Evolutionary conservation across 2,797 vertebrate species (phyloP), one percentile per base, ranked within the genome.

Genomic region (Glyptemys insculpta): DNA sequence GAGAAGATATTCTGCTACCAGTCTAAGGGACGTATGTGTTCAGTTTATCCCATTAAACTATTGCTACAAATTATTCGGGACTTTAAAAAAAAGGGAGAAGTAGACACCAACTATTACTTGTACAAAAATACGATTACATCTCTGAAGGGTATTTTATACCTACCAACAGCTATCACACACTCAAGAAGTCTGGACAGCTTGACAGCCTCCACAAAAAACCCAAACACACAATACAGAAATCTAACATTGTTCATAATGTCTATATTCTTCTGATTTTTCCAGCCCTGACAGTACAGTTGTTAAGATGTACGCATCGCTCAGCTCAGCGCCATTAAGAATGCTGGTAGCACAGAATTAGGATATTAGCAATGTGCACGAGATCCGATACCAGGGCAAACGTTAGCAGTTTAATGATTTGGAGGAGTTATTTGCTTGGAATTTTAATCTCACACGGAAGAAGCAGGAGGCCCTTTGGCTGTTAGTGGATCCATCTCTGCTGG

Each of bases 341-440:
- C 97, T 95, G 96, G 94, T 93, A 94, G 94, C 85, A 95, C 79
- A 56, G 90, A 4, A 93, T 80, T 84, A 84, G 91, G 94, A 90
- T 82, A 97, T 94, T 92, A 95, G 95, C 96, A 95, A 94, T 52
- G 74, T 93, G 96, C 93, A 94, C 56, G 91, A 96, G 93, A 96
- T 95, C 94, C 84, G 88, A 90, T 65, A n/a, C 87, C 10, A 74
- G 25, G 74, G 90, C 87, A 87, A 96, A 96, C 96, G 94, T 93
- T 94, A 96, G 82, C 87, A 90, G 91, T 96, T 97, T 96, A 97
- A 96, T 97, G 89, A 97, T 97, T 93, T 95, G 87, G 89, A 97
- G 90, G 82, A 96, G 94, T 82, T 96, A 94, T 93, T 96, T 97
- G 94, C 94, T 82, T 91, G 94, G 96, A 97, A 94, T 97, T 97